These are phyloP conservation scores for Chorisops tibialis DNA, from an alignment of 2,888 invertebrate genomes.

Conservation along the genomic window DNA sequence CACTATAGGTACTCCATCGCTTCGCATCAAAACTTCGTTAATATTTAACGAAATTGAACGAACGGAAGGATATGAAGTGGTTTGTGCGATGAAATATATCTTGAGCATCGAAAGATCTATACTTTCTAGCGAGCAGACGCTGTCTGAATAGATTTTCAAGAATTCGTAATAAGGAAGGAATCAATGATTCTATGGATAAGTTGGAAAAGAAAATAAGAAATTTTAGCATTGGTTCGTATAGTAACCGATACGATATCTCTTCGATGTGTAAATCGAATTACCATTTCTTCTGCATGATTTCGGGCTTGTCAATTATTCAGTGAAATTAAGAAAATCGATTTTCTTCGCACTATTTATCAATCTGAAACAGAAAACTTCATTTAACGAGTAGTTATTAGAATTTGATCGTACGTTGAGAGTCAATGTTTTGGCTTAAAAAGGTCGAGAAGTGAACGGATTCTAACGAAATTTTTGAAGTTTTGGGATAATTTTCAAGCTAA, in stretches of 20 bases:
- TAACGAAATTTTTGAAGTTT: too few species aligned
- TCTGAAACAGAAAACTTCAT: constrained; percentile 4
- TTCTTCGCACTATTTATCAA: too few species aligned
- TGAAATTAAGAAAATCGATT: constrained; percentile 2
- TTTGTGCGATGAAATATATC: constrained; percentile 1
- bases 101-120: neutral
- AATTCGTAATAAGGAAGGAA: neutral
- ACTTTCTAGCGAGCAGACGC: neutral
- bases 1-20: neutral
- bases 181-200: neutral
- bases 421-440: too few species aligned
- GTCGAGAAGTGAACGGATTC: too few species aligned
- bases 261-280: constrained; percentile 21
- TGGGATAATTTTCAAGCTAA: too few species aligned
- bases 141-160: neutral
- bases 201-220: neutral
- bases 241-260: neutral
- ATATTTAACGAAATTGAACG: constrained; percentile 27
- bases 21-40: constrained; percentile 26
- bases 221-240: constrained; percentile 8
- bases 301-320: constrained; percentile 15
- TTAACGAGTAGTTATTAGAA: too few species aligned
- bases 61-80: constrained; percentile 24
- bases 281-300: constrained; percentile 15
- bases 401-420: too few species aligned